A percentile compares a stretch with the other conserved stretches of the same genome.
Conservation (phyloP, 2,797 vertebrate species). For the Avahi laniger region DNA sequence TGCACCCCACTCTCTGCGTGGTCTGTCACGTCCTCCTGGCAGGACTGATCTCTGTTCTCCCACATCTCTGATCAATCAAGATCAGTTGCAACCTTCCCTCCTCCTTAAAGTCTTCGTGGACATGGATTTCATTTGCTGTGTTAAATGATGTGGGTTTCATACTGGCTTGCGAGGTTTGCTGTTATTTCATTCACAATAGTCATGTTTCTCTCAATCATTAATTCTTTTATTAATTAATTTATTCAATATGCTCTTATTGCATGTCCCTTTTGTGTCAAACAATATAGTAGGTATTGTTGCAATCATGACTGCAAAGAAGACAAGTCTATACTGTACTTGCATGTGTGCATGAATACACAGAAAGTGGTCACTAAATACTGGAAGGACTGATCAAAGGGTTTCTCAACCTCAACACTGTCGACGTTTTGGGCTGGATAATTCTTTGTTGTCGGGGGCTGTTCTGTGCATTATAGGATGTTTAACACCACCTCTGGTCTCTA, state of each 20-base stretch:
- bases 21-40: neutral
- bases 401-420: neutral
- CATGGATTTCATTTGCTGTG: neutral
- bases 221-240: neutral
- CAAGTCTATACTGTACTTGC: neutral
- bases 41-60: neutral
- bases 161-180: neutral
- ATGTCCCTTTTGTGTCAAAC: neutral
- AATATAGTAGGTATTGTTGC: neutral
- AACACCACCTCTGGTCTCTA: neutral
- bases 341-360: neutral
- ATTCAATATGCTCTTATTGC: neutral
- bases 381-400: neutral
- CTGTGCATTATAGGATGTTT: neutral
- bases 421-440: neutral
- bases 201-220: neutral
- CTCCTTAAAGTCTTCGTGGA: neutral
- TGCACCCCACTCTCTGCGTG: accelerated
- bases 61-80: neutral
- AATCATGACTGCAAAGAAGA: neutral
- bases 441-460: neutral
- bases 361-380: neutral
- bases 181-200: neutral
- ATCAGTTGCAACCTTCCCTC: neutral
- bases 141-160: neutral